Conservation (phyloP, 2,113 vertebrate species). For the Lophotis ruficrista region DNA sequence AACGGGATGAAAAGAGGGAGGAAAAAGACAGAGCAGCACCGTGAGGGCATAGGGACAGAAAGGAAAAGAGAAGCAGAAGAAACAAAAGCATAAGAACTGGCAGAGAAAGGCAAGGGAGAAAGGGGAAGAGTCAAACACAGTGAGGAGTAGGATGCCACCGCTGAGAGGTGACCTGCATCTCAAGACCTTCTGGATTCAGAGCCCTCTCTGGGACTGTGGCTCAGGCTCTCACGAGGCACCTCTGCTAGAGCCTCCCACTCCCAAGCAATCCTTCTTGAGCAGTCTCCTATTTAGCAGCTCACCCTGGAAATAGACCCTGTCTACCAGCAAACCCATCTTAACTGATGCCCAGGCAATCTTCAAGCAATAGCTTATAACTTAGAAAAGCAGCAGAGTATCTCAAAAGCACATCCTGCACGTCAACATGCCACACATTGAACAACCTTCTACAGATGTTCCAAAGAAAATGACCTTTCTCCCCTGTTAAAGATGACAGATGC, state of each 20-base stretch:
- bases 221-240: neutral
- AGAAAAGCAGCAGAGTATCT: neutral
- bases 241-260: neutral
- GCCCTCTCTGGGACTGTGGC: neutral
- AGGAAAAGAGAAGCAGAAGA: neutral
- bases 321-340: neutral
- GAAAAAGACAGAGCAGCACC: neutral
- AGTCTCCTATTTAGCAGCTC: neutral
- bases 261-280: neutral
- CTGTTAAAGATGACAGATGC: neutral
- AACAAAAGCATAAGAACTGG: neutral
- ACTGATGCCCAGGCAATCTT: neutral
- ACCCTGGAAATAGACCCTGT: neutral
- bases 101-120: neutral
- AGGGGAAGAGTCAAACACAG: neutral
- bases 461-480: neutral
- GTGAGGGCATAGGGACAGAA: neutral
- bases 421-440: fast-evolving
- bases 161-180: neutral
- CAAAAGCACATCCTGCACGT: neutral
- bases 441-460: neutral
- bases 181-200: neutral
- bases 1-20: neutral
- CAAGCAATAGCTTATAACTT: neutral
- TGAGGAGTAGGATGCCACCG: fast-evolving